Percentiles rank a stretch among this genome's conserved stretches.
Conservation (phyloP, 2,113 vertebrate genomes). For the Oryctolagus cuniculus region DNA sequence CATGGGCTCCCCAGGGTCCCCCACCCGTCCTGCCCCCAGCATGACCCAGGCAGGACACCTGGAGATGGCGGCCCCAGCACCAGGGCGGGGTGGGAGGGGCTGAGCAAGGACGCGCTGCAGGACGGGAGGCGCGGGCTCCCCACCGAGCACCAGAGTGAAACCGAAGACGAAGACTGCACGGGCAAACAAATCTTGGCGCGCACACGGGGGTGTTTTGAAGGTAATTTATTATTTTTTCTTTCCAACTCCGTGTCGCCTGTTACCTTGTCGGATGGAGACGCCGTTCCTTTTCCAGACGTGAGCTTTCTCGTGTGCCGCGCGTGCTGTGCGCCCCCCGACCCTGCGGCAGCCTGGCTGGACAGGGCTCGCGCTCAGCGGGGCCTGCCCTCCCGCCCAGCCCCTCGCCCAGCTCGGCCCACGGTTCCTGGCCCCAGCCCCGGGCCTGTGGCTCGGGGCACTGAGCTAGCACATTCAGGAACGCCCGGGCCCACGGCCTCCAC, state of each 20-base stretch:
- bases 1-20: neutral
- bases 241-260: conserved; percentile 39
- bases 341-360: neutral
- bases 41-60: neutral
- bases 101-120: neutral
- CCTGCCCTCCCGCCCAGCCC: too few species aligned
- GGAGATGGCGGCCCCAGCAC: neutral
- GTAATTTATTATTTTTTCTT: conserved; percentile 85
- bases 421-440: neutral
- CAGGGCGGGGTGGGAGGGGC: neutral
- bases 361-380: neutral
- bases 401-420: accelerated
- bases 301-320: conserved; percentile 50
- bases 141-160: conserved; percentile 51
- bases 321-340: conserved; percentile 71
- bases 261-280: conserved; percentile 53
- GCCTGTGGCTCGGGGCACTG: neutral
- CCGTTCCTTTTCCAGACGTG: neutral
- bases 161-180: conserved; percentile 73
- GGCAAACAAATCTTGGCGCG: conserved; percentile 63
- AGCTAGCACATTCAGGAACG: conserved; percentile 51
- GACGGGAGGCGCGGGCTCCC: neutral
- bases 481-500: neutral
- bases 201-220: conserved; percentile 84
- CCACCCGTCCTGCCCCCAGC: too few species aligned